These are phyloP conservation scores for Rhea pennata DNA, from an alignment of 2,113 vertebrate genomes.

Conservation along the genomic window DNA sequence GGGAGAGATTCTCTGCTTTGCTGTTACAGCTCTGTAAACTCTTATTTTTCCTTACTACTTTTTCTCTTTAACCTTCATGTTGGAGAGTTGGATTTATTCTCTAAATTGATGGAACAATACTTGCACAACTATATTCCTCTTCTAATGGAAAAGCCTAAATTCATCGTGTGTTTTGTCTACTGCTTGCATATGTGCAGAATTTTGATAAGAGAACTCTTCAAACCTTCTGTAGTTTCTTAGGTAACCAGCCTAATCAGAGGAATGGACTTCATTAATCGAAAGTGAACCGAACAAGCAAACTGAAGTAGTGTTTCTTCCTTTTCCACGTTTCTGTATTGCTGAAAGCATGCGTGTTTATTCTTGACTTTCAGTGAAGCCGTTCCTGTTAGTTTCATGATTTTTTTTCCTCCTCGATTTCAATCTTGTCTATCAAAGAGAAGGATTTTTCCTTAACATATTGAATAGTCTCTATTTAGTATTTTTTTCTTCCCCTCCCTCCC, in stretches of 20 bases:
- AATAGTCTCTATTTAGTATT: background rate
- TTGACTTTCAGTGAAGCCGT: background rate
- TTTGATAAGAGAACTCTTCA: background rate
- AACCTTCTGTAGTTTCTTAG: slow-evolving; percentile 9
- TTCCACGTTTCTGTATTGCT: background rate
- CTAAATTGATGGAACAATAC: background rate
- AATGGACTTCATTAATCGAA: background rate
- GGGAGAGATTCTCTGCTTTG: background rate
- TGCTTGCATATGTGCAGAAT: background rate
- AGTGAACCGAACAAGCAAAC: background rate
- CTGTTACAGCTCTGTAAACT: background rate
- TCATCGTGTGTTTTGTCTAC: background rate
- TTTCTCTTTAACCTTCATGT: background rate
- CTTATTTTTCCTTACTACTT: background rate
- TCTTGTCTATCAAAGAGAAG: background rate
- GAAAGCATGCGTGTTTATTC: background rate
- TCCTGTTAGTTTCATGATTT: background rate
- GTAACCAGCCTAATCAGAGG: background rate
- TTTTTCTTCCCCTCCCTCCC: background rate
- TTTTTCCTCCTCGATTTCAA: background rate
- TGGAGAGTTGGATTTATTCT: background rate
- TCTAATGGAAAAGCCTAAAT: background rate
- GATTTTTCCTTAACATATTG: background rate
- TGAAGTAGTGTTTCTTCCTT: background rate
- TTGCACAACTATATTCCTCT: background rate